phyloP scores from a whole-genome alignment of 2,888 invertebrate species.

The Drosophila leonis region DNA sequence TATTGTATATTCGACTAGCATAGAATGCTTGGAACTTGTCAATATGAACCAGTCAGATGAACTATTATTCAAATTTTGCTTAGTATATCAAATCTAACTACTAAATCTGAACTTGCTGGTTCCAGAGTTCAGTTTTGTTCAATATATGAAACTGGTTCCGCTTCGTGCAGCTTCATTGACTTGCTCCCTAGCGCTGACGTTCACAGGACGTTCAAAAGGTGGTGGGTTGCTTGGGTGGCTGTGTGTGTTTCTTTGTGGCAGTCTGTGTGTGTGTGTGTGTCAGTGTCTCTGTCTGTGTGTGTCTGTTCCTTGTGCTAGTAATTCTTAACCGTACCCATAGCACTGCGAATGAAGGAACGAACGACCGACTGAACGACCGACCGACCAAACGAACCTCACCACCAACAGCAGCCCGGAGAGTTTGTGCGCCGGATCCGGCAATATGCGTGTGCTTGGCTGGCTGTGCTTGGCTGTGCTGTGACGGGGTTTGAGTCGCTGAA shows the following conservation, averaged over 20 bases:
- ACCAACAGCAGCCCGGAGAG: conserved; percentile 18
- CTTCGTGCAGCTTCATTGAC: conserved; percentile 25
- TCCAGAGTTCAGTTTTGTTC: neutral
- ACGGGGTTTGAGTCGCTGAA: conserved; percentile 67
- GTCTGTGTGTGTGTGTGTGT: conserved; percentile 3
- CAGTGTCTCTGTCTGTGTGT: conserved; percentile 7
- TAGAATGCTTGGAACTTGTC: neutral
- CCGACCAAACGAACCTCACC: conserved; percentile 8
- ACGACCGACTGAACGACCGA: neutral
- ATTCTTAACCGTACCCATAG: conserved; percentile 39
- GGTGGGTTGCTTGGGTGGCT: conserved; percentile 24
- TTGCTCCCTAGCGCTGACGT: conserved; percentile 26
- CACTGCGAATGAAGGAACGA: conserved; percentile 12
- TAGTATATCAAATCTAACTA: neutral
- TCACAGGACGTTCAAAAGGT: conserved; percentile 33
- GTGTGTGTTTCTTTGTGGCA: neutral
- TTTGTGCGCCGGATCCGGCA: conserved; percentile 35
- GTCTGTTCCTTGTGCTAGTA: conserved; percentile 35
- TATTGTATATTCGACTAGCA: neutral
- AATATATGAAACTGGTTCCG: conserved; percentile 5
- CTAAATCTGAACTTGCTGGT: neutral
- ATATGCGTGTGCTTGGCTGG: conserved; percentile 51
- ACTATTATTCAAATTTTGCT: neutral
- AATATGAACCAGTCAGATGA: neutral
- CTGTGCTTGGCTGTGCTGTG: neutral